phyloP scores from a whole-genome alignment of 37 sponge, comb jelly and placozoan genomes.

The Axinella damicornis region DNA sequence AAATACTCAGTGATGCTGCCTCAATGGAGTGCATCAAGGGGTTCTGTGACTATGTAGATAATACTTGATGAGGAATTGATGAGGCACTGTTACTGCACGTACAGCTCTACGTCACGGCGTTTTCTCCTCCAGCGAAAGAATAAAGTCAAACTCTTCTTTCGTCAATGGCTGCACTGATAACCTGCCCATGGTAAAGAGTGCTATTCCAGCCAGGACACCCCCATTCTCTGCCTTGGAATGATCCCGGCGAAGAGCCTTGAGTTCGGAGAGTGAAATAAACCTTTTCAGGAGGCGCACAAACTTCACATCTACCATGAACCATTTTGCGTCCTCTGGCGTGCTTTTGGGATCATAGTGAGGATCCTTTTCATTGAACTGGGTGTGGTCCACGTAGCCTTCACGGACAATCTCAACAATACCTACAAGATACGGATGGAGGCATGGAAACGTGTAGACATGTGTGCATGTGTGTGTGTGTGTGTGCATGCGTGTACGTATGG shows the following conservation, averaged over 20 bases:
- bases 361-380: slow-evolving; percentile 60
- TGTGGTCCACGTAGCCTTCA: slow-evolving; percentile 54
- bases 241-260: too few relatives aligned
- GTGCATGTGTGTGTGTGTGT: too few relatives aligned
- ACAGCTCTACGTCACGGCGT: too few relatives aligned
- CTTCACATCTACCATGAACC: slow-evolving; percentile 78
- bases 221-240: too few relatives aligned
- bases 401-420: slow-evolving; percentile 60
- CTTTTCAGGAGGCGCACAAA: slow-evolving; percentile 52
- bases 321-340: slow-evolving; percentile 49
- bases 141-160: slow-evolving; percentile 16
- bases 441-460: too few relatives aligned
- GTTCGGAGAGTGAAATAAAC: slow-evolving; percentile 53
- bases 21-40: too few relatives aligned
- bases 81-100: too few relatives aligned
- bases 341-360: slow-evolving; percentile 65
- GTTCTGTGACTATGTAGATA: too few relatives aligned
- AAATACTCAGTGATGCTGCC: too few relatives aligned
- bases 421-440: too few relatives aligned
- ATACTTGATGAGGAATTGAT: too few relatives aligned
- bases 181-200: slow-evolving; percentile 43
- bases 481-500: too few relatives aligned
- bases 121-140: slow-evolving; percentile 7
- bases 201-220: slow-evolving; percentile 33
- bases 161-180: slow-evolving; percentile 68